These are phyloP conservation scores for Antechinus stuartii DNA, from an alignment of 2,113 vertebrate genomes.

Conservation along the genomic window DNA sequence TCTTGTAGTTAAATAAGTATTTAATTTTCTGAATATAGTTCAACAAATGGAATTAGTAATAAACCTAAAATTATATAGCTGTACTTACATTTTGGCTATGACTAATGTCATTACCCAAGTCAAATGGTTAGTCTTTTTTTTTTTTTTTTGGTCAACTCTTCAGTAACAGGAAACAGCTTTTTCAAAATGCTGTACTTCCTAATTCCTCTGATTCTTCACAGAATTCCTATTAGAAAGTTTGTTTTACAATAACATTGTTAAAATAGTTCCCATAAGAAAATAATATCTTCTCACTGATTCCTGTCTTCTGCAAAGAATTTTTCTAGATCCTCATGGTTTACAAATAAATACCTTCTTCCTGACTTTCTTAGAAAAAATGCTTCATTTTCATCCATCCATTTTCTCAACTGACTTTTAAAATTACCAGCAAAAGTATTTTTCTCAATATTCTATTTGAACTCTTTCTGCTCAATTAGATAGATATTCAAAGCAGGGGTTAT, in stretches of 20 bases:
- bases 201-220: not conserved
- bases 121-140: not conserved
- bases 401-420: not conserved
- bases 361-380: not conserved
- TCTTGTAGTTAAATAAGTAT: not conserved
- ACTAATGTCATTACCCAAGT: too few species aligned
- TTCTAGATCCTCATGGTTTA: not conserved
- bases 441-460: not conserved
- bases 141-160: not conserved
- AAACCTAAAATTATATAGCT: not conserved
- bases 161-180: not conserved
- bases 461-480: not conserved
- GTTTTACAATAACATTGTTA: not conserved
- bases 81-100: not conserved
- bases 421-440: not conserved
- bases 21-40: not conserved
- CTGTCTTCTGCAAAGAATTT: not conserved
- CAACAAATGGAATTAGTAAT: not conserved
- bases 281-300: not conserved
- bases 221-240: not conserved
- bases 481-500: too few species aligned
- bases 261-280: not conserved
- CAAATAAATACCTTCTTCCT: not conserved
- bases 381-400: not conserved
- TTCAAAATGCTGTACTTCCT: not conserved